phyloP scores from a whole-genome alignment of 2,113 vertebrate genomes.

The Spheniscus mendiculus region DNA sequence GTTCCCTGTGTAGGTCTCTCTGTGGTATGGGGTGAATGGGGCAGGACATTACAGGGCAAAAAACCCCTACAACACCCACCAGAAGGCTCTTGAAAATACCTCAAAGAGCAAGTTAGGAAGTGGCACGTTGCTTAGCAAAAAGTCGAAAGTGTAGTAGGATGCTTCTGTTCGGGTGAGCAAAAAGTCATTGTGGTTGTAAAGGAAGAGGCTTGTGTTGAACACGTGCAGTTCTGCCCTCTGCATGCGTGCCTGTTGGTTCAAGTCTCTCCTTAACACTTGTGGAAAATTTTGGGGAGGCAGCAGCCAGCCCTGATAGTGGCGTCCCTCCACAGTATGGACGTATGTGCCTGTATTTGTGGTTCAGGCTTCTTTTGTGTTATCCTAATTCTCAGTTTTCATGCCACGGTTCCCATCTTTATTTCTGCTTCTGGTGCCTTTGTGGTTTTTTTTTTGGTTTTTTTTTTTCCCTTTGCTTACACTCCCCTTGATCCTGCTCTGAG shows the following conservation, averaged over 20 bases:
- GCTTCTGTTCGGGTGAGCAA: background rate
- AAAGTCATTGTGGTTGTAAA: background rate
- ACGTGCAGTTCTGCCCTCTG: background rate
- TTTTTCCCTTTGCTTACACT: background rate
- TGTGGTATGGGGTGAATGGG: background rate
- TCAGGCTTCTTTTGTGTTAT: background rate
- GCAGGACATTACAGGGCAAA: background rate
- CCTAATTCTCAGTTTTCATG: background rate
- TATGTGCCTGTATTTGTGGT: background rate
- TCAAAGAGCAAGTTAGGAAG: background rate
- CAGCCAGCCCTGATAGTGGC: background rate
- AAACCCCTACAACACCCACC: background rate
- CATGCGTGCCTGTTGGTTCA: fast-evolving
- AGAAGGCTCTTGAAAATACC: background rate
- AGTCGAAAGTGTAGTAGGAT: background rate
- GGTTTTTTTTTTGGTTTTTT: background rate
- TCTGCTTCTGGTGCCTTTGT: background rate
- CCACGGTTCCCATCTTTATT: background rate
- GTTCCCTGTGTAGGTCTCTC: background rate
- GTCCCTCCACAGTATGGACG: fast-evolving
- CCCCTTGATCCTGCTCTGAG: background rate
- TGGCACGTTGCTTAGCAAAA: background rate
- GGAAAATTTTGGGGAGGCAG: background rate
- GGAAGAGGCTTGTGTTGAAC: background rate
- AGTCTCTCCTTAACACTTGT: background rate